Evolutionary conservation across 2,797 vertebrate species (phyloP), one percentile per base, ranked within the genome.

Genomic region (Trachurus trachurus): DNA sequence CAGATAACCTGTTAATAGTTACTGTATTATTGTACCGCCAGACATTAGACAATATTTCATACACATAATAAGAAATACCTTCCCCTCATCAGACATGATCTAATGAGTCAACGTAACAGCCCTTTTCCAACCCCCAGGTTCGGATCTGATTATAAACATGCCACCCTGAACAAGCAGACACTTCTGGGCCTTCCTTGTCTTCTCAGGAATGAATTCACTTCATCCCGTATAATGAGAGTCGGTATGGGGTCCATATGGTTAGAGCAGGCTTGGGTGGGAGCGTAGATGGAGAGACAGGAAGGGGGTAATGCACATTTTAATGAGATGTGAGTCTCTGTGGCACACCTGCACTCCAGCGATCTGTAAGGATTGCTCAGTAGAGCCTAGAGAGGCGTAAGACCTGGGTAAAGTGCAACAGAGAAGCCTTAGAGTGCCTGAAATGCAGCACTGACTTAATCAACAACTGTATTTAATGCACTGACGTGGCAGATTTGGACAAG

Each of bases 191-290:
- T 78, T 79, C 71, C 81, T 87, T 53, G 81, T 86, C 83, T 90
- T 89, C 71, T 67, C 34, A 61, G 82, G 88, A 93, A 90, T 87
- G 78, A 92, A 93, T 92, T 93, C 81, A 87, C 89, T 91, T 89
- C 84, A 78, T 90, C 84, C 83, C 6, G 91, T 90, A 92, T 95
- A 94, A 95, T 95, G 92, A 95, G 92, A 88, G 89, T 88, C 92
- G 17, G 93, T 94, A 92, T 94, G 94, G 80, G 92, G 94, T 90
- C 93, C 95, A 94, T 95, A 94, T 93, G 94, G 93, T 89, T 93
- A 81, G 85, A 87, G 88, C 85, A 66, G 86, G 91, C 80, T 60
- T 88, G 86, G 82, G 76, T 74, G 72, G 80, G 84, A 82, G 76
- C 16, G 7, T 66, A 82, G 84, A 82, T 74, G 42, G 77, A 47